These are phyloP conservation scores for Anoplopoma fimbria DNA, from an alignment of 2,113 vertebrate species.

Conservation along the genomic window DNA sequence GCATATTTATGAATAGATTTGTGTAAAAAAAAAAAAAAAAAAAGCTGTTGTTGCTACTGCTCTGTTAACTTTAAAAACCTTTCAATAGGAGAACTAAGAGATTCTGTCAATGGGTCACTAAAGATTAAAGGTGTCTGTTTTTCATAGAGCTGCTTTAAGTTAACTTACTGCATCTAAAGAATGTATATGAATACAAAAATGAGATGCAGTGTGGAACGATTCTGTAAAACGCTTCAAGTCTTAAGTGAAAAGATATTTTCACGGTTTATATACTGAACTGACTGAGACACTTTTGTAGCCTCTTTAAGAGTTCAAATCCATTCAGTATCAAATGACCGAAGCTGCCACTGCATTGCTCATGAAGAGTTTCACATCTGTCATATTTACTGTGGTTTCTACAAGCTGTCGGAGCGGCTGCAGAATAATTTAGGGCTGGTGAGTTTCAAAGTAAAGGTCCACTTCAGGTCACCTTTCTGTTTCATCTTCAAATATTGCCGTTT, in stretches of 20 bases:
- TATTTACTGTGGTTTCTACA: not conserved
- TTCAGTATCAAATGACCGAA: not conserved
- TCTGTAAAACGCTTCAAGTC: not conserved
- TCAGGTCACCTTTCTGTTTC: not conserved
- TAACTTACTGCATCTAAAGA: too few species aligned
- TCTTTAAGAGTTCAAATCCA: not conserved
- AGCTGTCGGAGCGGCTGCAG: not conserved
- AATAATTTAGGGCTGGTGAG: not conserved
- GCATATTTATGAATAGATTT: not conserved
- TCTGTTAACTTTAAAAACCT: not conserved
- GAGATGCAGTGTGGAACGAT: too few species aligned
- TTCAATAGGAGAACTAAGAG: not conserved
- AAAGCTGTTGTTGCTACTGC: not conserved
- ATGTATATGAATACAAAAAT: too few species aligned
- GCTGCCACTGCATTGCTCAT: not conserved
- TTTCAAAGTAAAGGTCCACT: conserved; percentile 10
- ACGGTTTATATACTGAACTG: not conserved
- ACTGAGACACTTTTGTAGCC: not conserved
- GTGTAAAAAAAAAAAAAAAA: not conserved
- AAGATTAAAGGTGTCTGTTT: not conserved
- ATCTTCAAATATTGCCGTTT: not conserved
- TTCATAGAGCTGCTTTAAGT: too few species aligned
- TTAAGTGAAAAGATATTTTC: not conserved
- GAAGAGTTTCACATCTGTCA: conserved; percentile 27
- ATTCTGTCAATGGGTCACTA: too few species aligned